phyloP scores from a whole-genome alignment of 2,113 vertebrate genomes.

The Scopus umbretta region DNA sequence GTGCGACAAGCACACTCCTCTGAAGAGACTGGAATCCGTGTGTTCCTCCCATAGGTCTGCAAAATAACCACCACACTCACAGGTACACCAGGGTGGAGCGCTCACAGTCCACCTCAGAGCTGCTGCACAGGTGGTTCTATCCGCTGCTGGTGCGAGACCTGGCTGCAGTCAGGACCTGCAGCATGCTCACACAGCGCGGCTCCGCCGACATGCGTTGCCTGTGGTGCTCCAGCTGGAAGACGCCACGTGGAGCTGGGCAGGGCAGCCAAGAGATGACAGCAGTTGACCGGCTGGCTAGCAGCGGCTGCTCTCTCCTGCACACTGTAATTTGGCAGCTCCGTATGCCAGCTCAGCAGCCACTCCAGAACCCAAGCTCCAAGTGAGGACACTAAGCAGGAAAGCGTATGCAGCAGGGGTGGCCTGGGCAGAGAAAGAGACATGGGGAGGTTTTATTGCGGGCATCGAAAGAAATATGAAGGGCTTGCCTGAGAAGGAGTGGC shows the following conservation, averaged over 20 bases:
- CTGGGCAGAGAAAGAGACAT: neutral
- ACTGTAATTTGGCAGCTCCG: neutral
- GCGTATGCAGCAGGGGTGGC: accelerated
- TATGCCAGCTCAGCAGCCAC: neutral
- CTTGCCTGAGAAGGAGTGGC: neutral
- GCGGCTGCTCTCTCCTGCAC: accelerated
- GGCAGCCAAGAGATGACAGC: neutral
- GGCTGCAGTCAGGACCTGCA: neutral
- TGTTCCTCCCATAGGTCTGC: neutral
- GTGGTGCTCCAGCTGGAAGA: neutral
- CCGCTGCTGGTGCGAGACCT: accelerated
- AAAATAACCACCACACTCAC: neutral
- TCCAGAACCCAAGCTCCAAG: neutral
- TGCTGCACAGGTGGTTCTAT: neutral
- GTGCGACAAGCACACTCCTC: neutral
- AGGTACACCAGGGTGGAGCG: neutral
- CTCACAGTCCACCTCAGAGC: neutral
- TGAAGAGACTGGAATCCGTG: neutral
- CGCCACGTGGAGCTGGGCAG: neutral
- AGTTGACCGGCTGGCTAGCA: neutral
- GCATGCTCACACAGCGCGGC: neutral
- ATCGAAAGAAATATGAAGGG: neutral
- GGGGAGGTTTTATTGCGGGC: neutral
- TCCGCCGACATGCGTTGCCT: accelerated
- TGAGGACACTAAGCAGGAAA: neutral